Evolutionary conservation across 2,113 vertebrate species (phyloP).

Genomic region (Pomatorhinus ruficollis): DNA sequence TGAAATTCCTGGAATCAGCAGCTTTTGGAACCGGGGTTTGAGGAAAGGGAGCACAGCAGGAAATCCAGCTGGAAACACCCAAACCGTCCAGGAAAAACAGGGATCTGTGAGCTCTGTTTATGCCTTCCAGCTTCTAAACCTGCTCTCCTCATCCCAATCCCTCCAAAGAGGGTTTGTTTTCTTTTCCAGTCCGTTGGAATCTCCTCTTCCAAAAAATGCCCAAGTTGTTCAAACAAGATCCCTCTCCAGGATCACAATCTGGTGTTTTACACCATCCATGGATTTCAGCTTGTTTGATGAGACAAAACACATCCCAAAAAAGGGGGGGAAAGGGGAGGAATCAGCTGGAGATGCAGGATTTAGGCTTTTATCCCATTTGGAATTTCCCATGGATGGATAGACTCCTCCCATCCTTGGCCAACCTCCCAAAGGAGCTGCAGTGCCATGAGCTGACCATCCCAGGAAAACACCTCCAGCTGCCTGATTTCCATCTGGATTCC

Average conservation of each 20-base stretch:
- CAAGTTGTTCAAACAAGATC: fast-evolving
- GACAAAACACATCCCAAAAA: not conserved
- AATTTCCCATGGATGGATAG: not conserved
- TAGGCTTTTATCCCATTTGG: not conserved
- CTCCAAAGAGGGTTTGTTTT: fast-evolving
- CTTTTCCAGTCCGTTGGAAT: not conserved
- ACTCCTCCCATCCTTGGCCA: not conserved
- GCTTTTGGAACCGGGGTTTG: fast-evolving
- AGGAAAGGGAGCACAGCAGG: fast-evolving
- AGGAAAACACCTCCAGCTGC: not conserved
- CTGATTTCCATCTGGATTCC: not conserved
- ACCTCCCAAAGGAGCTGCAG: fast-evolving
- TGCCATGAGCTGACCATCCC: no score
- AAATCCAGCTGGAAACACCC: not conserved
- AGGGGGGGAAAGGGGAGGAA: not conserved
- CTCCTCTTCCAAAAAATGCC: not conserved
- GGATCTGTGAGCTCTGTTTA: fast-evolving
- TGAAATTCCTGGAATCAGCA: not conserved
- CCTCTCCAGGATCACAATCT: fast-evolving
- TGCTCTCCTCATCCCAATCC: not conserved
- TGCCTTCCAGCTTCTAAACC: not conserved
- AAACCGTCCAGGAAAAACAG: fast-evolving
- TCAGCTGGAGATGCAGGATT: not conserved
- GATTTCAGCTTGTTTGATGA: not conserved
- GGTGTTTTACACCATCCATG: fast-evolving